Evolutionary conservation across 2,113 vertebrate genomes (phyloP), one percentile per base, ranked within the genome.

Genomic region (Zeus faber): DNA sequence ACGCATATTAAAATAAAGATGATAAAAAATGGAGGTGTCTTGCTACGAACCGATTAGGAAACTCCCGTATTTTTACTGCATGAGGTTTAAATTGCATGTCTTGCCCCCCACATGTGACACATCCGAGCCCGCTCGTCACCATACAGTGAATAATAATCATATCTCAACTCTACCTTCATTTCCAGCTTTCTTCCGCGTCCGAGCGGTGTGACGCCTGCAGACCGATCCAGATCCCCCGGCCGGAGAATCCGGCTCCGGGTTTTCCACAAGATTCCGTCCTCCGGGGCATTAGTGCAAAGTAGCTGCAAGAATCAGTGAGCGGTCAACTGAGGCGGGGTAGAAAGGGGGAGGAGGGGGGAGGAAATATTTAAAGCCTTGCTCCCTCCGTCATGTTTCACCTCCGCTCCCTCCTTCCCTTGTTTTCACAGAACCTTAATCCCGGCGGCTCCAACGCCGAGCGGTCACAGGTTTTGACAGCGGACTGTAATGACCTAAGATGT

Each of bases 381-480:
- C 69, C 70, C 64, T 80, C 72, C 64, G 80, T 84, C 80, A 80
- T 83, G 73, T 72, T 84, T 85, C 77, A 77, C 72, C 75, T 80
- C 69, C 63, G 79, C 73, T 74, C 76, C 24, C 62, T 65, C 74
- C 60, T 65, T 70, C 78, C 54, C 72, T 80, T 80, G 76, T 79
- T 87, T 86, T 83, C 78, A 81, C 84, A 80, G 79, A n/a, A 63
- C 76, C 73, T 79, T 88, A 88, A 87, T 87, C 83, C 75, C 76
- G 66, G 65, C 50, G 27, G 77, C 80, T 87, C 71, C 71, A 26
- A 80, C 48, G 62, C 77, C 31, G 62, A 80, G 78, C 33, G 65
- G 85, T 89, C 88, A 89, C 85, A 87, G 82, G 82, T 87, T 89
- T 87, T 85, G 84, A 86, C 85, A 91, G 87, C 71, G 77, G 69